Base-by-base conservation (phyloP, 2,888 invertebrate species). In the Cacoxenus indagator region DNA sequence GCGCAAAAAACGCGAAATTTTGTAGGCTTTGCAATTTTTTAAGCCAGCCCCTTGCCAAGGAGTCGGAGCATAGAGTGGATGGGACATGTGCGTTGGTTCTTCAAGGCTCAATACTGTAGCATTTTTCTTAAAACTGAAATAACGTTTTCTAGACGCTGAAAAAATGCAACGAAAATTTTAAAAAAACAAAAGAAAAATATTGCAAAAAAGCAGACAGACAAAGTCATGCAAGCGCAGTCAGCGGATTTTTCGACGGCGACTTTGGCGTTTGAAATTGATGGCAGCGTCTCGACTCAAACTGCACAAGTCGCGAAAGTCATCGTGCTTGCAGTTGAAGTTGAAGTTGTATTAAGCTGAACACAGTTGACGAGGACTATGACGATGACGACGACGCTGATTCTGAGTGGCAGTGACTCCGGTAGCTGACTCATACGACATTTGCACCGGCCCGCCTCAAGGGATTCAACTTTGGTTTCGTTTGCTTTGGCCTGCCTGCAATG, bases 71-170 rank as follows among this genome's bases (percentile, higher is more conserved):
- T n/a, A n/a, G n/a, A n/a, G n/a, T 43, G 55, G 67, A n/a, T 4
- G 43, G 31, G 1, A 37, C 37, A 37, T 4, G 14, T 51, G n/a
- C 8, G 73, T 61, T 43, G 26, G 64, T 6, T 64, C 70, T 73
- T 74, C 72, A 68, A 70, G 73, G 78, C 80, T 81, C 82, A 81
- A 80, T 81, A 78, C 82, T 82, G 71, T 78, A 76, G 81, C 82
- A 82, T 80, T 81, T 81, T 78, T 81, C 80, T 81, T 81, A 76
- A 72, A 82, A 72, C 78, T 76, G 82, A 80, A 80, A 80, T 81
- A 80, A 80, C 82, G 78, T 78, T 19, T 62, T 43, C 77, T 78
- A 82, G 80, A 82, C 82, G 77, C 73, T 73, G 74, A 81, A 81
- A 81, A 81, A 81, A 81, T 81, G 81, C 82, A 82, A 76, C 82